Percentiles rank a stretch among this genome's conserved stretches.
Evolutionary conservation across 2,888 invertebrate species (phyloP).

Genomic region (Diarsia mendica): DNA sequence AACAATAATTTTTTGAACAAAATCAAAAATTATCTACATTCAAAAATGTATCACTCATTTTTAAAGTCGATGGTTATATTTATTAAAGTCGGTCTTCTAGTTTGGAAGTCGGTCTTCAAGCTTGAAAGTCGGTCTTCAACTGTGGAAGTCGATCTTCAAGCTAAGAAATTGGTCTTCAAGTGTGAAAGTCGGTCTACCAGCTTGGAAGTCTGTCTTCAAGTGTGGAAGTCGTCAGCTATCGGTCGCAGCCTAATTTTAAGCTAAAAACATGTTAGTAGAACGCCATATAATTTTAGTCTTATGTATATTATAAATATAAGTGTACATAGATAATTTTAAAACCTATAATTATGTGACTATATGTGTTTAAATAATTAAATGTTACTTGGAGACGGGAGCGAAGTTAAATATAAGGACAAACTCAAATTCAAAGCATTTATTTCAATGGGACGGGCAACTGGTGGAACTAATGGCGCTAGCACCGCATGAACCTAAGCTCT

Average conservation of each 20-base stretch:
- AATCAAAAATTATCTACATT: not conserved
- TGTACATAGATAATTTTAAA: constrained; percentile 58
- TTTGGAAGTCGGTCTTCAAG: not conserved
- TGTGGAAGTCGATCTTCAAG: too few relatives aligned
- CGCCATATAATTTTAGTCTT: constrained; percentile 63
- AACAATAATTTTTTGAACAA: not conserved
- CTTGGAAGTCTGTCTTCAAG: not conserved
- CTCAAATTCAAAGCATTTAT: too few relatives aligned
- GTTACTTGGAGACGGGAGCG: constrained; percentile 22
- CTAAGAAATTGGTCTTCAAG: too few relatives aligned
- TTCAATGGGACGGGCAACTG: too few relatives aligned
- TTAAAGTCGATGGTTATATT: not conserved
- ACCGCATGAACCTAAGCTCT: too few relatives aligned
- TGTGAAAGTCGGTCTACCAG: not conserved
- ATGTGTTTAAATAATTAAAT: constrained; percentile 18
- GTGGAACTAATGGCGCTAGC: too few relatives aligned
- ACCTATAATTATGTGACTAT: constrained; percentile 6
- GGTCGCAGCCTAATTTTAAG: constrained; percentile 27
- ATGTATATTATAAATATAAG: constrained; percentile 61
- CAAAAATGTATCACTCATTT: not conserved
- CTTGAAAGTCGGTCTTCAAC: too few relatives aligned
- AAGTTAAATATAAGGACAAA: not conserved
- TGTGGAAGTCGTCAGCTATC: constrained; percentile 26
- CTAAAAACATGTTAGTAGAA: constrained; percentile 53
- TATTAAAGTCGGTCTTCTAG: not conserved